Evolutionary conservation across 2,797 vertebrate genomes (phyloP), one percentile per base, ranked within the genome.

Genomic region (Harpagifer antarcticus): DNA sequence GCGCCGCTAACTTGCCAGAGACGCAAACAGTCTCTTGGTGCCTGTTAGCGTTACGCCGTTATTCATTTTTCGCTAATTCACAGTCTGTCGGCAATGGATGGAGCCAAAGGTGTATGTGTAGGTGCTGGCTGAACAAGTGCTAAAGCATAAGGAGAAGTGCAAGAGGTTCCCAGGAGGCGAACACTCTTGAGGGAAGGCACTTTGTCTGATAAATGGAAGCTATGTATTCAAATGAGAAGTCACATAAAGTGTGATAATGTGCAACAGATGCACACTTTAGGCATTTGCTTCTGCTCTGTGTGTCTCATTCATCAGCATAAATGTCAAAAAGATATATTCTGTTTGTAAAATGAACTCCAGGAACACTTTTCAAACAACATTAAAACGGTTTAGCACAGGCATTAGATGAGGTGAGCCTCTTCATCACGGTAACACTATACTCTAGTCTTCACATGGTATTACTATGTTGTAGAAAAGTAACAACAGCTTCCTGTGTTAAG

Each of bases 31-130:
- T 77, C 76, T 70, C 65, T 37, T n/a, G 60, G 66, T 72, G 76
- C 69, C 53, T 54, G 62, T 78, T 79, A 72, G 60, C 20, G 12
- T 33, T 47, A 52, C 15, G 16, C 47, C 33, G 27, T 84, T 74
- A 85, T 79, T 72, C 19, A 68, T 74, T 77, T 72, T 9, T 64
- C 9, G 9, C 8, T n/a, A 45, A 72, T 81, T 84, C 59, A 52
- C 65, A 66, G 61, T 71, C 60, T 76, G 70, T 62, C 47, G 12
- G 59, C 49, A 31, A 37, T 5, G 23, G 17, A 72, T 9, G 27
- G 40, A 17, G 55, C 70, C 57, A 73, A 64, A 72, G 48, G 59
- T 20, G 68, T 15, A 52, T 45, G 53, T 43, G n/a, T n/a, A n/a
- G 12, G 37, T 1, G 13, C 64, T 7, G 56, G 59, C 47, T 59